phyloP scores from a whole-genome alignment of 2,888 invertebrate species.

The Electrophaes corylata region DNA sequence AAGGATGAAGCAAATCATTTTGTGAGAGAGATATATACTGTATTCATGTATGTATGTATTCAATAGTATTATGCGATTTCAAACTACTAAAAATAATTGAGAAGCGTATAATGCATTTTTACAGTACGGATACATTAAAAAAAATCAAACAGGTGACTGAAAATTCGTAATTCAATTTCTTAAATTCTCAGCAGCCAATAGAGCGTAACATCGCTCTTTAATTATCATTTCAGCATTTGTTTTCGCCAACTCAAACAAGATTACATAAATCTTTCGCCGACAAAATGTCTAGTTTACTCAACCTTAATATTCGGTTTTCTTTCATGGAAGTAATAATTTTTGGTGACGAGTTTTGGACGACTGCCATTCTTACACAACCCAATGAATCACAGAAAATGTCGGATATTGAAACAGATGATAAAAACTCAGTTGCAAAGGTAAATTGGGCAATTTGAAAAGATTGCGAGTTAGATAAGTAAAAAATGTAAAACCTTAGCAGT shows the following conservation, averaged over 20 bases:
- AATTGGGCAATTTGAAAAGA: constrained; percentile 69
- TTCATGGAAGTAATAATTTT: constrained; percentile 58
- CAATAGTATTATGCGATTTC: too few relatives aligned
- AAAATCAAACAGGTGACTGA: constrained; percentile 52
- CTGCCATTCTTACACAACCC: constrained; percentile 66
- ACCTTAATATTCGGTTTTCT: constrained; percentile 59
- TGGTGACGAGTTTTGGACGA: constrained; percentile 58
- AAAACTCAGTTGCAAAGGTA: constrained; percentile 58
- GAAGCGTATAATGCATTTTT: neutral
- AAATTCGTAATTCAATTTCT: constrained; percentile 53
- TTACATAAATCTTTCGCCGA: constrained; percentile 45
- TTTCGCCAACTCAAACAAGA: constrained; percentile 37
- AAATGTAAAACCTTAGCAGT: constrained; percentile 50
- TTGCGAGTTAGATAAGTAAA: constrained; percentile 71
- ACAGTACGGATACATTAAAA: too few relatives aligned
- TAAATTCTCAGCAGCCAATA: constrained; percentile 51
- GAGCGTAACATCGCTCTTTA: constrained; percentile 47
- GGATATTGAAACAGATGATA: constrained; percentile 53
- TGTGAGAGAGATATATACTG: neutral
- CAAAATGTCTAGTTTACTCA: constrained; percentile 47
- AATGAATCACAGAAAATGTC: constrained; percentile 60
- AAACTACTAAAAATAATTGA: neutral
- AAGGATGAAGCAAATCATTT: constrained; percentile 1
- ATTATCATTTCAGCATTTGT: constrained; percentile 45
- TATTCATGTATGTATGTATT: neutral